phyloP scores from a whole-genome alignment of 1,140 invertebrate species.

The Papilio glaucus region DNA sequence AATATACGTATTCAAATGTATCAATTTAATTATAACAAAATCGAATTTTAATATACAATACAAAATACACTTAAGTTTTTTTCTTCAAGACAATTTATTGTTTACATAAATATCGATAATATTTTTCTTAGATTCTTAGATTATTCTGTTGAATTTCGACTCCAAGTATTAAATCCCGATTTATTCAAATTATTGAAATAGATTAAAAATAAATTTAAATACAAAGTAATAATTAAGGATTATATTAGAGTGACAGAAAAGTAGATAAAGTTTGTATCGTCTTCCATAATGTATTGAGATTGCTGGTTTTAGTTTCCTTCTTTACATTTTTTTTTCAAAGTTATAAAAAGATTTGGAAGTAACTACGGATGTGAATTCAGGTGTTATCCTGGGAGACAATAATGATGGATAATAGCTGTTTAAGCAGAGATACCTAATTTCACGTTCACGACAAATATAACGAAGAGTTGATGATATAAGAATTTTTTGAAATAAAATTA shows the following conservation, averaged over 20 bases:
- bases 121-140: no score
- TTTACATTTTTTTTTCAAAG: slow-evolving; percentile 49
- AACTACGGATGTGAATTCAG: slow-evolving; percentile 57
- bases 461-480: slow-evolving; percentile 72
- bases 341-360: slow-evolving; percentile 41
- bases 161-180: slow-evolving; percentile 31
- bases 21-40: slow-evolving; percentile 13
- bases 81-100: slow-evolving; percentile 7
- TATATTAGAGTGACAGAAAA: slow-evolving; percentile 42
- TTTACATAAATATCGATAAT: neutral
- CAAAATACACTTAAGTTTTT: slow-evolving; percentile 7
- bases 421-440: slow-evolving; percentile 78
- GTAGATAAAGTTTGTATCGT: slow-evolving; percentile 74
- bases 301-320: slow-evolving; percentile 64
- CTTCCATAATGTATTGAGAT: slow-evolving; percentile 77
- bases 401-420: slow-evolving; percentile 78
- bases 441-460: slow-evolving; percentile 71
- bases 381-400: slow-evolving; percentile 81
- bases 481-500: slow-evolving; percentile 81
- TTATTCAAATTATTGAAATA: slow-evolving; percentile 17
- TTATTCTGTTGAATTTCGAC: slow-evolving; percentile 29
- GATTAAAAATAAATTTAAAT: slow-evolving; percentile 17
- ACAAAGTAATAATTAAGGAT: slow-evolving; percentile 33
- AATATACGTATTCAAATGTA: slow-evolving; percentile 21
- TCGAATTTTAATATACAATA: slow-evolving; percentile 23